Evolutionary conservation across 2,113 vertebrate genomes (phyloP), one percentile per base, ranked within the genome.

Genomic region (Cepphus grylle): DNA sequence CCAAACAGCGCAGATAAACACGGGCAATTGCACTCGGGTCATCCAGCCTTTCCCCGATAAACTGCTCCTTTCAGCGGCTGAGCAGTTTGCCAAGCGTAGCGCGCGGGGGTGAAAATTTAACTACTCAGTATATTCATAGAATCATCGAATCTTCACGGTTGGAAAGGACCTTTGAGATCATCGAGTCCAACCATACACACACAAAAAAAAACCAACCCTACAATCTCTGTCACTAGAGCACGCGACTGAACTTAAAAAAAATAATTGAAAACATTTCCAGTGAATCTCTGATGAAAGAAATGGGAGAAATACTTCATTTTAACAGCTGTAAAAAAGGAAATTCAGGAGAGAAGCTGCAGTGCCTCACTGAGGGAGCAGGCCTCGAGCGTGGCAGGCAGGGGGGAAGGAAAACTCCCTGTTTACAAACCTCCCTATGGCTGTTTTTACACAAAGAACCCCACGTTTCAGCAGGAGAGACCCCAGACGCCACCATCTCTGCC

Each of bases 1-100:
- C 84, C 19, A 94, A 93, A 87, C 91, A 94, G 55, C 2, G 9
- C 84, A 85, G 94, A 84, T 89, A 85, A 11, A 81, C 82, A 92
- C 1, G 18, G 94, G 77, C 83, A 63, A 93, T 84, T 89, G 81
- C 83, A 71, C 86, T 77, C 3, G 5, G 83, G 72, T 73, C 91
- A 76, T 62, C 73, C 86, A 93, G 25, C 69, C 77, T 94, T 92
- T 63, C 56, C 43, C 82, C 0, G 6, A 30, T 62, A 16, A 70
- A 50, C 43, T 58, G 6, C 62, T 73, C 40, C 61, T 86, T 67
- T 27, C 62, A 15, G 22, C n/a, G 61, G 71, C 80, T 80, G 34
- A 72, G 62, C 56, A 40, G 12, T 67, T 72, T 56, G 82, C 36
- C 88, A 40, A 59, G 73, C 4, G 2, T 36, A 49, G 47, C 6